These are phyloP conservation scores for Eupithecia tripunctaria DNA, from an alignment of 2,888 invertebrate species.

Conservation along the genomic window DNA sequence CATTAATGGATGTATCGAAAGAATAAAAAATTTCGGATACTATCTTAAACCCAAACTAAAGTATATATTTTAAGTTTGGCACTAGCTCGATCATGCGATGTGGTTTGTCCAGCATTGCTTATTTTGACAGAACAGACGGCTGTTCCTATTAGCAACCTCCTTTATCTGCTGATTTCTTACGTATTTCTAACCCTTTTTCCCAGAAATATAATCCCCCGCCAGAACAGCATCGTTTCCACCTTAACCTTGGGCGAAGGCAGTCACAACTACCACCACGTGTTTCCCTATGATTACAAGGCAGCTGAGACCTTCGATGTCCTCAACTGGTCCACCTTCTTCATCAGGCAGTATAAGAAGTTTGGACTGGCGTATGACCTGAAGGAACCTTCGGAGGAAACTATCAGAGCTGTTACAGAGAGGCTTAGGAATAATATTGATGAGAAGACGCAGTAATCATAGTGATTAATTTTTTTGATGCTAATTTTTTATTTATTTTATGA, in stretches of 20 bases:
- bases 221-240: constrained; percentile 46
- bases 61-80: neutral
- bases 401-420: constrained; percentile 4
- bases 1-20: too few species aligned
- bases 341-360: constrained; percentile 2
- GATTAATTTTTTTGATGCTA: neutral
- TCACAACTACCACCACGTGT: constrained; percentile 16
- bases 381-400: constrained; percentile 3
- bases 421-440: neutral
- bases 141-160: neutral
- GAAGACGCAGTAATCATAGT: neutral
- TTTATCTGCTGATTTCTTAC: neutral
- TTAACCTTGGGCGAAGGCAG: constrained; percentile 21
- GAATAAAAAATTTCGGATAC: too few species aligned
- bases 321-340: constrained; percentile 15
- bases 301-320: constrained; percentile 21
- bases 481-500: neutral
- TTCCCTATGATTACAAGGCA: constrained; percentile 23
- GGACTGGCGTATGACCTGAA: constrained; percentile 10
- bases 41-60: too few species aligned
- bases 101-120: neutral
- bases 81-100: neutral
- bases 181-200: neutral
- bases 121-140: neutral
- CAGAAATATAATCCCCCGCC: constrained; percentile 47